Evolutionary conservation across 2,888 invertebrate genomes (phyloP), one percentile per base, ranked within the genome.

Genomic region (Xanthorhoe designata): DNA sequence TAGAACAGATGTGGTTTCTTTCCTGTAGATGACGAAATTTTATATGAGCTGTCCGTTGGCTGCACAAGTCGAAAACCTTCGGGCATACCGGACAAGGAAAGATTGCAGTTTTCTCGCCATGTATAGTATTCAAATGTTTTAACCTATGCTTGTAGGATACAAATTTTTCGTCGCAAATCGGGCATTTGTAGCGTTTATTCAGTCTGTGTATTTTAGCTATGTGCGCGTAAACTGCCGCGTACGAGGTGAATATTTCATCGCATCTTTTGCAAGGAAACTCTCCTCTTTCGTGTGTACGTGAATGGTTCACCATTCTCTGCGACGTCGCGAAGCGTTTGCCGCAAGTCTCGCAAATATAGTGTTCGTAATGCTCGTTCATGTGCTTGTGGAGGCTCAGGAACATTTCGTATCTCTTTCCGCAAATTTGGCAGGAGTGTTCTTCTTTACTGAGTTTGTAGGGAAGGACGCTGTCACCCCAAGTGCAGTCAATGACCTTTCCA

Each of bases 351-450:
- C 93, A 93, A 2, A 93, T 91, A 64, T 84, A 91, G 66, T 91
- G 91, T 10, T 91, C 90, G 68, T 88, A 93, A 69, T 93, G 93
- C 32, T 89, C 88, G 50, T 92, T 92, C 92, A 93, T 93, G 42
- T 93, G 93, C 64, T 88, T 91, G 76, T 92, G 92, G 0, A 93
- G 78, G 24, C 88, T 90, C 0, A 92, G 76, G 65, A 93, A 93
- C 87, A 89, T 87, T 70, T 92, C 92, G 72, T 93, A 93, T 0
- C 84, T 81, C 57, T 91, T 90, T 0, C 91, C 91, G 67, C 92
- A 93, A 4, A 92, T 82, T 67, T 91, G 91, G 66, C 92, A 93
- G 24, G 81, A 80, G 56, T 91, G 88, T 42, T 88, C 87, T 5
- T 89, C 90, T 70, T 87, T 90, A 29, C 78, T 82, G n/a, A 93